Evolutionary conservation across 2,113 vertebrate species (phyloP).

Genomic region (Tympanuchus pallidicinctus): DNA sequence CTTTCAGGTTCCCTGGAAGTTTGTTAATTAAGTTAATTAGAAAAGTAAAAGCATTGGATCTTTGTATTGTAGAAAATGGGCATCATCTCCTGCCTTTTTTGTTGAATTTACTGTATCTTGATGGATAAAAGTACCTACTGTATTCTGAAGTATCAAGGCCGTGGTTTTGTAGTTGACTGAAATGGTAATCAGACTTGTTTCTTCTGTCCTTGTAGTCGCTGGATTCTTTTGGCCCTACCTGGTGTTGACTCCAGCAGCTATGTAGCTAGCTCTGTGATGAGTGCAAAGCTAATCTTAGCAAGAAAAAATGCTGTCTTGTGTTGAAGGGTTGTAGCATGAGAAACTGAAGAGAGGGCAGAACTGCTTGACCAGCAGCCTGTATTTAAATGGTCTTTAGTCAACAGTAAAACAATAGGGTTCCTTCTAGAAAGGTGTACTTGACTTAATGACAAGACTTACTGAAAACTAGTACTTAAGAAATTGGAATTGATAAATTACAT

Average conservation of each 20-base stretch:
- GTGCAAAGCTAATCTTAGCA: conserved; percentile 6
- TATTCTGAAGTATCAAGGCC: neutral
- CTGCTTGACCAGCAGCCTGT: neutral
- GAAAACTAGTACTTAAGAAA: conserved; percentile 8
- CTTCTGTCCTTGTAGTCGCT: neutral
- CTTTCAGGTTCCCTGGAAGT: conserved; percentile 2
- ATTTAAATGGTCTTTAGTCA: conserved; percentile 26
- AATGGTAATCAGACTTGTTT: neutral
- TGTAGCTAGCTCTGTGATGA: neutral
- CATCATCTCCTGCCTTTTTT: neutral
- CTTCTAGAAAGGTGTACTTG: conserved; percentile 38
- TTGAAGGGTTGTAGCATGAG: neutral
- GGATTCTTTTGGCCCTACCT: neutral
- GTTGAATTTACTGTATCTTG: neutral
- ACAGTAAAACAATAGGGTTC: conserved; percentile 33
- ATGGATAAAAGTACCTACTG: neutral
- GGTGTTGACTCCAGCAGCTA: neutral
- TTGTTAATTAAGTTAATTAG: neutral
- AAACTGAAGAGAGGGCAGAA: conserved; percentile 3
- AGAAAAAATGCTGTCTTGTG: neutral
- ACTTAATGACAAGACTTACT: conserved; percentile 1
- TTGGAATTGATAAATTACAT: conserved; percentile 20
- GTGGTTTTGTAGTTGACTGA: neutral
- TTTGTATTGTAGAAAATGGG: neutral
- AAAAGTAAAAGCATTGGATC: neutral